Evolutionary conservation across 2,113 vertebrate genomes (phyloP), one percentile per base, ranked within the genome.

Genomic region (Archocentrus centrarchus): DNA sequence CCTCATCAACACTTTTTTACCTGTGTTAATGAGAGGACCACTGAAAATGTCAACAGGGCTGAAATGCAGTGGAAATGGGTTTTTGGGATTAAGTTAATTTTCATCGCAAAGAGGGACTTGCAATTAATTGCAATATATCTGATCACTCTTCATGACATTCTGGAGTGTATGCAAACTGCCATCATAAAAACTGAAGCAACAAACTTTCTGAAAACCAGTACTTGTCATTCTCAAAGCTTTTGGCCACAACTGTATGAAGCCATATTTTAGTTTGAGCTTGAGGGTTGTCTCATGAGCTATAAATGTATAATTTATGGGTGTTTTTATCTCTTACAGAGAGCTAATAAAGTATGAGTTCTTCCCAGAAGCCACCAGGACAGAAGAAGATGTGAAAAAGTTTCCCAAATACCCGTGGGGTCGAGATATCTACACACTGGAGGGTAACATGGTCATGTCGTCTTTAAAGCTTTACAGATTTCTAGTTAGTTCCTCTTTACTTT

Each of bases 261-360:
- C 64, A 68, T 11, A 1, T 68, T 7, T 68, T 39, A 27, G 1
- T 68, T 47, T 68, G 63, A 44, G 3, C 63, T 47, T 3, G 18
- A 50, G 22, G 15, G 20, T 0, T n/a, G n/a, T 44, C 3, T 9
- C 32, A 17, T 66, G 8, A 58, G 44, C 7, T 32, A 3, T 66
- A 66, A 24, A 24, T 66, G 63, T 14, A 44, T 6, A 14, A 5
- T 20, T 2, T 50, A 0, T 59, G 3, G 73, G 6, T 80, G 3
- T 70, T 17, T 60, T 8, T 35, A 7, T 89, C 1, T 82, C 7
- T 44, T 1, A 20, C 88, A 99, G 98, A 92, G 98, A 99, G 87
- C 96, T 99, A 84, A 99, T 99, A 64, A 99, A 99, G 93, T 98
- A 99, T 14, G 98, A 99, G 95, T 99, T 99, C 93, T 99, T 99